Percentiles rank a stretch among this genome's conserved stretches.
Evolutionary conservation across 92 coral and sea anemone species (phyloP).

Genomic region (Phenganax marumi): DNA sequence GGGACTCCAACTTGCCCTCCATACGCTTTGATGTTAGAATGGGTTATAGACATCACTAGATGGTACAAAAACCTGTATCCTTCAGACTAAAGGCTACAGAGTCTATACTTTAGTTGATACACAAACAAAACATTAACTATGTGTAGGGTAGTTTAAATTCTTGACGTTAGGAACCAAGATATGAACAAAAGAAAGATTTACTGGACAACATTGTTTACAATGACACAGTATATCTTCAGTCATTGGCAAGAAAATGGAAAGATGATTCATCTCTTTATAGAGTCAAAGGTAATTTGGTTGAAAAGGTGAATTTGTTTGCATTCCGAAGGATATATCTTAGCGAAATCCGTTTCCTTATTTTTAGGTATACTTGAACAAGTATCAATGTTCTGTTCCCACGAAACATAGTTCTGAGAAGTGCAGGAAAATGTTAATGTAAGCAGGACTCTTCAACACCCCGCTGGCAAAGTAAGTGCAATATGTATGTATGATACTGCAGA

Average conservation of each 20-base stretch:
- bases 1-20: conserved; percentile 38
- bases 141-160: neutral
- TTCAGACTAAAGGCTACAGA: neutral
- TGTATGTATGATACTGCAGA: neutral
- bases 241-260: conserved; percentile 37
- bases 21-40: conserved; percentile 6
- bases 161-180: neutral
- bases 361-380: conserved; percentile 36
- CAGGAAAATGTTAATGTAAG: neutral
- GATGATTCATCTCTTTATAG: conserved; percentile 32
- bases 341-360: neutral
- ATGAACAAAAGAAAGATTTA: conserved; percentile 37
- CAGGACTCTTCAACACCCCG: neutral
- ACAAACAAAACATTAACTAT: neutral
- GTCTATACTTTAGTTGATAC: no score
- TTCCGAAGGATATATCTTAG: neutral
- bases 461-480: neutral
- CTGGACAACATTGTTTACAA: conserved; percentile 20
- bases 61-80: conserved; percentile 46
- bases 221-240: conserved; percentile 24
- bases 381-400: neutral
- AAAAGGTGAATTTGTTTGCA: neutral
- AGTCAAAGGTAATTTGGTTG: conserved; percentile 18
- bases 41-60: conserved; percentile 17
- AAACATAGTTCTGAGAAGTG: neutral